Conservation (phyloP, 2,888 invertebrate species). For the Platycnemis pennipes region DNA sequence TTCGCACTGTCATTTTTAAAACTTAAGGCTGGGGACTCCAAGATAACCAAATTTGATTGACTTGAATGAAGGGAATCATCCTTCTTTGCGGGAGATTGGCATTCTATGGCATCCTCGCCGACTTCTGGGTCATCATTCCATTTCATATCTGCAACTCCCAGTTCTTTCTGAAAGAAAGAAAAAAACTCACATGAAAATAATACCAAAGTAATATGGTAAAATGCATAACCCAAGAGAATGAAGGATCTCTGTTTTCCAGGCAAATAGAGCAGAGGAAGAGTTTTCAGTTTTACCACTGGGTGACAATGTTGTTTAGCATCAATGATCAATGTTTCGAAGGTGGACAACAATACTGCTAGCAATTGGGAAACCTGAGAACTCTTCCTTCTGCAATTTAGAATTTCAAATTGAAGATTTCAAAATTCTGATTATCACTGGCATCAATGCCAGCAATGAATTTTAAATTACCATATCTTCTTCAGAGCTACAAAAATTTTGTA, state of each 20-base stretch:
- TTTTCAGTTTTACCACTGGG: too few species aligned
- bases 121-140: constrained; percentile 80
- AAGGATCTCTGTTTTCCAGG: too few species aligned
- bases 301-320: too few species aligned
- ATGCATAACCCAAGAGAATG: too few species aligned
- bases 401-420: constrained; percentile 1
- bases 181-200: constrained; percentile 52
- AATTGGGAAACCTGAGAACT: too few species aligned
- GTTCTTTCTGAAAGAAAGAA: constrained; percentile 84
- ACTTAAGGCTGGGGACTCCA: background rate
- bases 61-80: background rate
- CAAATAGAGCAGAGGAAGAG: too few species aligned
- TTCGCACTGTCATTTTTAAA: background rate
- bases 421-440: background rate
- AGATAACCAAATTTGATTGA: background rate
- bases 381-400: too few species aligned
- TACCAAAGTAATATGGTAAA: too few species aligned
- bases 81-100: background rate
- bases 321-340: too few species aligned
- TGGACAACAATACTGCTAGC: too few species aligned
- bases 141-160: constrained; percentile 86
- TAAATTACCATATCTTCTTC: background rate
- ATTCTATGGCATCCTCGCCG: background rate
- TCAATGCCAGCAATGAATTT: background rate
- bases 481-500: background rate